A percentile compares a stretch with the other conserved stretches of the same genome.
Evolutionary conservation across 2,113 vertebrate genomes (phyloP).

Genomic region (Xiphophorus maculatus): DNA sequence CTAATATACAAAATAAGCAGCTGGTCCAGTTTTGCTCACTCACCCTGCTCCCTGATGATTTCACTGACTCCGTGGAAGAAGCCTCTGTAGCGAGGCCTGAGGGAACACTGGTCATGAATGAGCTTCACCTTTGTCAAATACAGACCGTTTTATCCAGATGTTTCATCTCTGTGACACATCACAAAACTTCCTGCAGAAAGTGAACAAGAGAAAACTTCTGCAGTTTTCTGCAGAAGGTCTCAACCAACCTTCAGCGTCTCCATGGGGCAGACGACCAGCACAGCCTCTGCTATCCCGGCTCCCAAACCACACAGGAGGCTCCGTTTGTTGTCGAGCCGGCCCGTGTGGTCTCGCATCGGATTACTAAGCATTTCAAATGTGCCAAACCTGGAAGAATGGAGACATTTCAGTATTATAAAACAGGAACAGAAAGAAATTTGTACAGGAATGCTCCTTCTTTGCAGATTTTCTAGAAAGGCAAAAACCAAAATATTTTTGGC

Average conservation of each 20-base stretch:
- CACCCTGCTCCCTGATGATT: constrained; percentile 83
- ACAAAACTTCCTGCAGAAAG: background rate
- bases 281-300: constrained; percentile 78
- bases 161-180: background rate
- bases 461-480: background rate
- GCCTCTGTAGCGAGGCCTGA: constrained; percentile 79
- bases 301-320: constrained; percentile 82
- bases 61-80: constrained; percentile 84
- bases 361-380: constrained; percentile 83
- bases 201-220: no score
- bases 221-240: no score
- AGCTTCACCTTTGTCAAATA: constrained; percentile 79
- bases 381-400: constrained; percentile 75
- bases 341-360: constrained; percentile 76
- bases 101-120: constrained; percentile 84
- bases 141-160: background rate
- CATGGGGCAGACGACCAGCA: constrained; percentile 85
- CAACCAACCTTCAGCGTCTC: constrained; percentile 81
- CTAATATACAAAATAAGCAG: background rate
- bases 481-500: no score
- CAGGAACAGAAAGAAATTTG: background rate
- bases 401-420: background rate
- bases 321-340: constrained; percentile 80
- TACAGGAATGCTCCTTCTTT: background rate
- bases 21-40: background rate